phyloP scores from a whole-genome alignment of 2,113 vertebrate genomes.

The Catharus fuscescens region DNA sequence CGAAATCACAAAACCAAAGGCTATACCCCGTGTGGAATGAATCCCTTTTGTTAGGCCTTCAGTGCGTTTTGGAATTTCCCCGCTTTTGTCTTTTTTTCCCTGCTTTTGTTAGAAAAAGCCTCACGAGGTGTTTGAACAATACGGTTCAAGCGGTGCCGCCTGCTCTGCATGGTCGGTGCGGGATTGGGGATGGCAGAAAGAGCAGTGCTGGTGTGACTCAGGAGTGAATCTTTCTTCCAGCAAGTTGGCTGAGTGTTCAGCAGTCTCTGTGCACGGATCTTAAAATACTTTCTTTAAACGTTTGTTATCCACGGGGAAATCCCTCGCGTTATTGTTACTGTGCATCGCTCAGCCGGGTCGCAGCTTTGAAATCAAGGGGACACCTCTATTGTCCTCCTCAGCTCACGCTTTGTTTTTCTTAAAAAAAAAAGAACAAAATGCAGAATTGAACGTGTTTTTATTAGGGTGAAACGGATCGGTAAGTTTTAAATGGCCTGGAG shows the following conservation, averaged over 20 bases:
- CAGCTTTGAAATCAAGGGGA: neutral
- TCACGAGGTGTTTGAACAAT: neutral
- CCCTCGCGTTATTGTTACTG: neutral
- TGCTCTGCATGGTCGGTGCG: neutral
- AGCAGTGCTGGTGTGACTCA: neutral
- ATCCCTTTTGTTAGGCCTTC: constrained; percentile 11
- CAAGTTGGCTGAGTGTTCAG: neutral
- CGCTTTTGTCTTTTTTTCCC: neutral
- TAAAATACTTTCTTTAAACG: neutral
- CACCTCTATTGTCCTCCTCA: neutral
- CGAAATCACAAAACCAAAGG: neutral
- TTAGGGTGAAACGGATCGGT: neutral
- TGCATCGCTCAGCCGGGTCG: neutral
- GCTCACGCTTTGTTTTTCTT: neutral
- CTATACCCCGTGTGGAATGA: neutral
- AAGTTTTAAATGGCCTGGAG: neutral
- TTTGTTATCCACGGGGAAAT: neutral
- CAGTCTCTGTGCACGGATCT: neutral
- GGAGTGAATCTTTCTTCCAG: neutral
- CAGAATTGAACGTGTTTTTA: neutral
- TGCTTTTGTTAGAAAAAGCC: neutral
- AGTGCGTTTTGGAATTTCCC: constrained; percentile 8
- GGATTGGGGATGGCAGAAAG: neutral
- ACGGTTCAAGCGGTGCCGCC: neutral
- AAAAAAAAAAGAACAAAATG: neutral